Base-by-base conservation (phyloP, 2,797 vertebrate species). In the Enteromius unitaeniatus region DNA sequence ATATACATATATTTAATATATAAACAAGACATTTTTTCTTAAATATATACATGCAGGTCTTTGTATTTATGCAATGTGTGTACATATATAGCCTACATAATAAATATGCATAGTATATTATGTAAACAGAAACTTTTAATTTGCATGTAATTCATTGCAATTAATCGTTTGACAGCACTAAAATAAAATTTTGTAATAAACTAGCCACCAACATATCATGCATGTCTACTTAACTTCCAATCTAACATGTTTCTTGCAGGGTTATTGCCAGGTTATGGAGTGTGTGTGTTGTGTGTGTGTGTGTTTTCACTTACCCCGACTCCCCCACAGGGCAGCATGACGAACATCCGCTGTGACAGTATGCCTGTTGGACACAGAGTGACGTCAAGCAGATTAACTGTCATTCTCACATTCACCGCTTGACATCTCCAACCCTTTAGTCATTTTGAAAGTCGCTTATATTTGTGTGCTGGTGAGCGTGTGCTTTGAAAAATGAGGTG, bases 251-350 rank as follows among this genome's bases (percentile, higher is more conserved):
- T 67, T 68, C 31, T 49, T 67, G 60, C 11, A 21, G 47, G 23
- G 28, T 34, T 55, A 79, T 34, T 37, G 13, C 1, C 3, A 79
- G 8, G 45, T 21, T 49, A 62, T 7, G n/a, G 2, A 17, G 78
- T 49, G 42, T 79, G 37, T 65, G 79, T 23, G 34, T 10, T 86
- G 64, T 84, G 37, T 64, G 70, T 37, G 42, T 84, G 78, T 58
- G 49, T 84, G 79, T 75, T 69, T 70, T 83, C 47, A 93, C 97
- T 97, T 94, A 99, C 97, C 96, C 98, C 97, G 19, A 99, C 96
- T 55, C 97, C 98, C n/a, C 97, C 97, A 0, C 98, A 99, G 70
- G 97, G 97, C 89, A 99, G 92, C 97, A 98, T 97, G 91, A 98
- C 96, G 78, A 98, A 98, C 95, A 96, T 96, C 93, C 97, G 91